Conservation (phyloP, 2,888 invertebrate species). For the Eurytoma adleriae region DNA sequence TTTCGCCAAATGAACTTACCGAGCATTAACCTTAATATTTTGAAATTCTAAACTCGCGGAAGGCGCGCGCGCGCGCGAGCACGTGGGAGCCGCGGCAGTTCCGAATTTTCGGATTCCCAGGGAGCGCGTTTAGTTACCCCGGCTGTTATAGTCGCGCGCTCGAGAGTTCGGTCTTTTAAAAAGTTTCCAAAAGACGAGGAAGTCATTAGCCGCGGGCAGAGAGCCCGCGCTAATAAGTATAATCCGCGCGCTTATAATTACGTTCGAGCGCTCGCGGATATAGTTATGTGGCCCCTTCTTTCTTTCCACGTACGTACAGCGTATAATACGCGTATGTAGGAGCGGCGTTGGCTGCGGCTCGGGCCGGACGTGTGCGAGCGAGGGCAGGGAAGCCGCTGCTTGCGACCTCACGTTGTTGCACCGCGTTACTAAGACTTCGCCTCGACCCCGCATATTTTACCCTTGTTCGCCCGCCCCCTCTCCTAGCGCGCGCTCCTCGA, state of each 20-base stretch:
- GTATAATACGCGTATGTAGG: neutral
- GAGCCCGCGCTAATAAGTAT: constrained; percentile 46
- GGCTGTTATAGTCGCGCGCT: no score
- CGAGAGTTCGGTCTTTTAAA: constrained; percentile 10
- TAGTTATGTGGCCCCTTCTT: constrained; percentile 25
- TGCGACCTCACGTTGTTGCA: constrained; percentile 38
- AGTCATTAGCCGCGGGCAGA: constrained; percentile 44
- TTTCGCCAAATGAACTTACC: constrained; percentile 55
- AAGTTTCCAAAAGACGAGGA: constrained; percentile 51
- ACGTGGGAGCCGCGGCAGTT: constrained; percentile 4
- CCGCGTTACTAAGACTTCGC: constrained; percentile 54
- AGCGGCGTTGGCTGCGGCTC: neutral
- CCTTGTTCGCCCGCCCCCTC: constrained; percentile 29
- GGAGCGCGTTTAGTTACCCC: neutral
- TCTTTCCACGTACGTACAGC: neutral
- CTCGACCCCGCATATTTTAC: constrained; percentile 44
- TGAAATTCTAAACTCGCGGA: constrained; percentile 41
- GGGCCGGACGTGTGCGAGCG: neutral
- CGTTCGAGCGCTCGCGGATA: constrained; percentile 41
- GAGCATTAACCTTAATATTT: constrained; percentile 57
- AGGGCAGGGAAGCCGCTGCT: constrained; percentile 38
- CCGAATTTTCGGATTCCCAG: constrained; percentile 42
- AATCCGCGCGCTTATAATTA: constrained; percentile 53
- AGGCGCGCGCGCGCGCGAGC: no score
- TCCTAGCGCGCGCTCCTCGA: neutral